Evolutionary conservation across 1,140 invertebrate species (phyloP).

Genomic region (Cydia amplana): DNA sequence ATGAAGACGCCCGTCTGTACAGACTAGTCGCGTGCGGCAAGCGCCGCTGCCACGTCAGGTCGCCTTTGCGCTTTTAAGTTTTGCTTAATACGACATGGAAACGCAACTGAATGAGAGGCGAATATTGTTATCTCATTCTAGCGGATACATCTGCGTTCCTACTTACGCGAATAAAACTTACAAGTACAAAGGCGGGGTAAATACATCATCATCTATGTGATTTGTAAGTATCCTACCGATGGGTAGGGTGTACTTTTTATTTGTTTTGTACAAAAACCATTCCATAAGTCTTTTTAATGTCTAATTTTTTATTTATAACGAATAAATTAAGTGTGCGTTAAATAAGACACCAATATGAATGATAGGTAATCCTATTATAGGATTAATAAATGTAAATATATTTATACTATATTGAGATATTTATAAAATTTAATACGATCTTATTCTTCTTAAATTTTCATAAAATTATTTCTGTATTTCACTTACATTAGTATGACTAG

Average conservation of each 20-base stretch:
- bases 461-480: conserved; percentile 64
- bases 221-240: conserved; percentile 61
- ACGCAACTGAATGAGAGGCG: not conserved
- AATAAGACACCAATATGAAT: conserved; percentile 77
- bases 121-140: not conserved
- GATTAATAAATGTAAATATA: conserved; percentile 76
- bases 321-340: conserved; percentile 71
- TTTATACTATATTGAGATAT: conserved; percentile 78
- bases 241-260: conserved; percentile 57
- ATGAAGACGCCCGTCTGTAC: conserved; percentile 62
- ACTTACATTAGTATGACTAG: conserved; percentile 53
- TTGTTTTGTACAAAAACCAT: conserved; percentile 79
- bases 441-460: conserved; percentile 75
- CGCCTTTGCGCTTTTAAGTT: not conserved
- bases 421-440: conserved; percentile 78
- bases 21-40: conserved; percentile 63
- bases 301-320: conserved; percentile 70
- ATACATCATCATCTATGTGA: conserved; percentile 64
- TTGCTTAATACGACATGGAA: not conserved
- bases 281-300: conserved; percentile 74
- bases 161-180: conserved; percentile 1
- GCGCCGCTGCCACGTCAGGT: not conserved
- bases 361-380: conserved; percentile 60
- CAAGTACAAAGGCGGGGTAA: conserved; percentile 21
- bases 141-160: not conserved